Conservation (phyloP, 2,888 invertebrate species). For the Lepidocyrtinus sp. region DNA sequence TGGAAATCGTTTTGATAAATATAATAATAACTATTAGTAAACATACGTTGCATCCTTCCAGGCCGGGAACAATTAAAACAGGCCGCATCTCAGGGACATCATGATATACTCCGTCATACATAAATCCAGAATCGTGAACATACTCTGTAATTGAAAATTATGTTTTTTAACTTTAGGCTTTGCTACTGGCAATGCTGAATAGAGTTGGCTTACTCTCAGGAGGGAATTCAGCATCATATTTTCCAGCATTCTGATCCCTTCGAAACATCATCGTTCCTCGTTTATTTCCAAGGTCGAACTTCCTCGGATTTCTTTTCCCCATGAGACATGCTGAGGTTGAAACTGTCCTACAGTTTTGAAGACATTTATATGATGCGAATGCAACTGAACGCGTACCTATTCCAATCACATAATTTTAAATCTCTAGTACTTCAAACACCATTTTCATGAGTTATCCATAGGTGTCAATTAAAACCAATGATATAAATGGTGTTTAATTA, state of each 20-base stretch:
- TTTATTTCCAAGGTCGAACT: conserved; percentile 84
- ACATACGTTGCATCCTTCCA: conserved; percentile 81
- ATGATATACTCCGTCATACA: conserved; percentile 76
- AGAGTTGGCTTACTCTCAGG: no score
- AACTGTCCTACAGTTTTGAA: no score
- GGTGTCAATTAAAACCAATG: neutral
- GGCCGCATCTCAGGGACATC: conserved; percentile 90
- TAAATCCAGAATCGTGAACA: conserved; percentile 79
- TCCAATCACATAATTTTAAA: no score
- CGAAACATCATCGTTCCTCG: conserved; percentile 82
- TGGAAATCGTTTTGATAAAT: conserved; percentile 4
- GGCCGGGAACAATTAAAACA: conserved; percentile 91
- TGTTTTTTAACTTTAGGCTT: no score
- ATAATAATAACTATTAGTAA: neutral
- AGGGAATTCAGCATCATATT: no score
- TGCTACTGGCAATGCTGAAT: no score
- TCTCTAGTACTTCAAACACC: neutral
- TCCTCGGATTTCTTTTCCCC: conserved; percentile 87
- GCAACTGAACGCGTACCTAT: neutral
- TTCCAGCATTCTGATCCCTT: conserved; percentile 75
- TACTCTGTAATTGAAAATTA: no score
- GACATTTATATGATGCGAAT: no score
- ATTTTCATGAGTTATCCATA: neutral
- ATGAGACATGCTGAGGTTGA: conserved; percentile 74
- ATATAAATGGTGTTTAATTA: neutral